A percentile compares a stretch with the other conserved stretches of the same genome.
Conservation (phyloP, 1,140 invertebrate genomes). For the Diorhabda elongata region DNA sequence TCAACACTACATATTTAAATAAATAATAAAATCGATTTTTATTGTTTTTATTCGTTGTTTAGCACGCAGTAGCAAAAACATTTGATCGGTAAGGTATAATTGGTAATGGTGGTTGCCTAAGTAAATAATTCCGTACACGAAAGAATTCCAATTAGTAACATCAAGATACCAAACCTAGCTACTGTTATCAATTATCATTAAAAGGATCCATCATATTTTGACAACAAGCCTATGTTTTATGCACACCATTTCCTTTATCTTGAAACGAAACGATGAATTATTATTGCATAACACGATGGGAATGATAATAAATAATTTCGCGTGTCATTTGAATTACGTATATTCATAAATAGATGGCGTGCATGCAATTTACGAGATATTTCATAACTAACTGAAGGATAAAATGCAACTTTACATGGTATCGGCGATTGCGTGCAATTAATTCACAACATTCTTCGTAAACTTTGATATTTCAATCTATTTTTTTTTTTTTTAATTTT, state of each 20-base stretch:
- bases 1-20: too few relatives aligned
- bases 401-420: conserved; percentile 11
- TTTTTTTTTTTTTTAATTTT: too few relatives aligned
- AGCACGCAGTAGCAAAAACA: too few relatives aligned
- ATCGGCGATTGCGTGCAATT: conserved; percentile 11
- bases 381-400: conserved; percentile 3
- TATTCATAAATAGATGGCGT: conserved; percentile 10
- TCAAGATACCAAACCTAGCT: neutral
- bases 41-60: too few relatives aligned
- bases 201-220: neutral
- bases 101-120: too few relatives aligned
- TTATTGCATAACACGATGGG: conserved; percentile 4
- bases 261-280: conserved; percentile 4
- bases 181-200: neutral
- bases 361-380: conserved; percentile 3
- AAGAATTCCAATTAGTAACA: conserved; percentile 1
- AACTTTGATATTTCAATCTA: conserved; percentile 16
- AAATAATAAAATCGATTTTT: too few relatives aligned
- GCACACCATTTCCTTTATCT: neutral
- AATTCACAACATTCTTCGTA: conserved; percentile 12
- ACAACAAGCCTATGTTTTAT: neutral
- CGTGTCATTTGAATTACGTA: conserved; percentile 11
- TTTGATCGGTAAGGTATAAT: too few relatives aligned
- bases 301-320: conserved; percentile 8
- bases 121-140: neutral